Evolutionary conservation across 2,113 vertebrate species (phyloP).

Genomic region (Camelus dromedarius): DNA sequence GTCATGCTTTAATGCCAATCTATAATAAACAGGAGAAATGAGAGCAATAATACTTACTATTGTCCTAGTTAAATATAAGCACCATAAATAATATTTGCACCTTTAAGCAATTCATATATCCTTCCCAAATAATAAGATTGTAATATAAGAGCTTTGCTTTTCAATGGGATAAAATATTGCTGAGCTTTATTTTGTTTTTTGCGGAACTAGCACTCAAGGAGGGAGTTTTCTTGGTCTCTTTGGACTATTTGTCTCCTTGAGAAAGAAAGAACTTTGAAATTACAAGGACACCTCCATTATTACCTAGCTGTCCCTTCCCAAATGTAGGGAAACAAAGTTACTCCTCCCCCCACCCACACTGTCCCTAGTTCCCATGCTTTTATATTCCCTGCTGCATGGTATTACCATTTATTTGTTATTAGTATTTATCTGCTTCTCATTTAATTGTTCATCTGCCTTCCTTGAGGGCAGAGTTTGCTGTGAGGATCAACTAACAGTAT

Average conservation of each 20-base stretch:
- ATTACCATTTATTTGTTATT: conserved; percentile 16
- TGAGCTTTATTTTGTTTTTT: conserved; percentile 31
- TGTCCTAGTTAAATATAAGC: conserved; percentile 36
- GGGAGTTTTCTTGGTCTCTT: conserved; percentile 1
- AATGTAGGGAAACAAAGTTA: background rate
- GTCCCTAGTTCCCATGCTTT: background rate
- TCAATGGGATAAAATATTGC: conserved; percentile 8
- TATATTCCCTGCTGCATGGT: background rate
- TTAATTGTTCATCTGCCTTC: background rate
- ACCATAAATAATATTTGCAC: conserved; percentile 68
- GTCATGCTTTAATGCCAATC: conserved; percentile 56
- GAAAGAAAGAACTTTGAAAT: conserved; percentile 52
- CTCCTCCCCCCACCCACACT: background rate
- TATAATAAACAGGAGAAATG: conserved; percentile 68
- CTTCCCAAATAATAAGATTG: conserved; percentile 19
- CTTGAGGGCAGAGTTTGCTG: background rate
- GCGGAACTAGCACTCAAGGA: background rate
- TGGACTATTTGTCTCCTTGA: conserved; percentile 26
- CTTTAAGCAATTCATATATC: conserved; percentile 61
- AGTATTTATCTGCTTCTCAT: background rate
- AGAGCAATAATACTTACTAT: conserved; percentile 45
- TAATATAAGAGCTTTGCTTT: conserved; percentile 27
- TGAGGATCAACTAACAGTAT: background rate
- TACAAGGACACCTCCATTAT: background rate
- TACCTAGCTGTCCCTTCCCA: background rate